These are phyloP conservation scores for Lycaena phlaeas DNA, from an alignment of 2,888 invertebrate genomes.

Conservation along the genomic window DNA sequence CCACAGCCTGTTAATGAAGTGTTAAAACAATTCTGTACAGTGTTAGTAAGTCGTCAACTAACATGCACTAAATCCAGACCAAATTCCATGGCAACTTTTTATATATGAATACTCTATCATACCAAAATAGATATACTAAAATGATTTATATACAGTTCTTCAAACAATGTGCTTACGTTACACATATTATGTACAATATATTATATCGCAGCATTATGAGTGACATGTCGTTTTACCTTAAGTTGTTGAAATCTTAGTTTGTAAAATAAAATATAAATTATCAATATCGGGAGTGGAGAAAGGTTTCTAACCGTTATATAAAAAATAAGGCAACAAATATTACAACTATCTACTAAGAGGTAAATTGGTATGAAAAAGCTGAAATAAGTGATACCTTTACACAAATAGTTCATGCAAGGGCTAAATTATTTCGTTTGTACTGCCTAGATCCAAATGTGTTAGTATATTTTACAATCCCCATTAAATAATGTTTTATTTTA, in stretches of 20 bases:
- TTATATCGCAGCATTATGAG: no score
- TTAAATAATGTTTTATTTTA: background rate
- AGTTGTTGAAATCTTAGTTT: no score
- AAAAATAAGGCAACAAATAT: no score
- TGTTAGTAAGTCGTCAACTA: background rate
- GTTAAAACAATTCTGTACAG: background rate
- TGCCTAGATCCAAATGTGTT: background rate
- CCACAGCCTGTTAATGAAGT: background rate
- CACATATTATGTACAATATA: no score
- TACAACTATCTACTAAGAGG: conserved; percentile 1
- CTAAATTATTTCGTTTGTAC: background rate
- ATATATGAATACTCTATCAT: no score
- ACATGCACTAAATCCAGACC: background rate
- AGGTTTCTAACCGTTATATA: no score
- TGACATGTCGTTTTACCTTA: no score
- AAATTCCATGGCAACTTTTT: no score
- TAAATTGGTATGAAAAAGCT: conserved; percentile 2
- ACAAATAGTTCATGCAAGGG: conserved; percentile 1
- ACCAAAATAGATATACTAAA: background rate
- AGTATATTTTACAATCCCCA: background rate
- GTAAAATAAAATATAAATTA: no score
- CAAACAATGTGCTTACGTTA: no score
- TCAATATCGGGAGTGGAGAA: no score
- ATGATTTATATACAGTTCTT: background rate
- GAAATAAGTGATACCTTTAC: conserved; percentile 2